Evolutionary conservation across 2,113 vertebrate species (phyloP), one percentile per base, ranked within the genome.

Genomic region (Eira barbara): DNA sequence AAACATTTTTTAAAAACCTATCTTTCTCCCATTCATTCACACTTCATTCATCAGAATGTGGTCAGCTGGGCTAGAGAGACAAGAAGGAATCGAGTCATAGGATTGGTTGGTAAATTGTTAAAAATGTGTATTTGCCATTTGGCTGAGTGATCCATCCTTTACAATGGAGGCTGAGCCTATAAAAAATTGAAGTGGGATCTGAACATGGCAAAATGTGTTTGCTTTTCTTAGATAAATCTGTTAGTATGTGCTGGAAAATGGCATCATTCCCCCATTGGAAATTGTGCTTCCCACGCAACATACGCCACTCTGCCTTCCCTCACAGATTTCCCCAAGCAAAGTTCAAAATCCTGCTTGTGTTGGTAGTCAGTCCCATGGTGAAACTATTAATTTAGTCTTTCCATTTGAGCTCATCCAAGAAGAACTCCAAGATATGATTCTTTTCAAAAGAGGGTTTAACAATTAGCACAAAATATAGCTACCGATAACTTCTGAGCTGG

Each of bases 211-310:
- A 98, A 92, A 96, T 97, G 89, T 94, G 91, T 95, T 95, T 95
- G 82, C 95, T 95, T 98, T 96, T 96, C 97, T 97, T 95, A 94
- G 97, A 79, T 95, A 87, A 97, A 98, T 97, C 96, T 97, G 93
- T 89, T 65, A 96, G 96, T 89, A 78, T 94, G 39, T 81, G 94
- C 96, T 98, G 61, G 71, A 74, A 97, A 97, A 96, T 91, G 93
- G 86, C 97, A 96, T 95, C 76, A 90, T 95, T 76, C 97, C 94
- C 91, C 89, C 97, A 81, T 52, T 97, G 91, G 94, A 96, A 97
- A 91, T 97, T 67, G 47, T 94, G 96, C 97, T 98, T 98, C 96
- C 96, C 83, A 97, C 91, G 20, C 96, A 97, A 87, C 96, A 95
- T 69, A 63, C n/a, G 21, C 73, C 89, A 39, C 83, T 85, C 89